Evolutionary conservation across 2,113 vertebrate genomes (phyloP).

Genomic region (Pangasianodon hypophthalmus): DNA sequence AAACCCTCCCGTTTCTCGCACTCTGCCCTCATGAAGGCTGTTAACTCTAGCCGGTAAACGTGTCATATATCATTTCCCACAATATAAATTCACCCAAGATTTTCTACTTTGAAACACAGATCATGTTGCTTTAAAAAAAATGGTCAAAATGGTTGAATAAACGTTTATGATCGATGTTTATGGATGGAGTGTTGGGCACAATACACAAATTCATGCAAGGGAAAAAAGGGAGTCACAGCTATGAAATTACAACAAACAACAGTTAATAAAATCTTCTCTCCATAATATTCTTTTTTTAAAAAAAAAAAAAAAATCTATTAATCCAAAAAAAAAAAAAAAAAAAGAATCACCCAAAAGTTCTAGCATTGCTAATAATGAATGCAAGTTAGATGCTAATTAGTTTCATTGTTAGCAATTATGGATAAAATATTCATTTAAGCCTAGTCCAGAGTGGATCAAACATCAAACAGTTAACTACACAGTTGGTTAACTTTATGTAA

Average conservation of each 20-base stretch:
- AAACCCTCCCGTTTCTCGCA: slow-evolving; percentile 56
- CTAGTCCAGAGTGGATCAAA: not conserved
- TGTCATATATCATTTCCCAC: slow-evolving; percentile 14
- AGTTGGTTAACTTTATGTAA: not conserved
- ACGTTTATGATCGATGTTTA: not conserved
- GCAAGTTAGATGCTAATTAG: not conserved
- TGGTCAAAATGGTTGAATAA: not conserved
- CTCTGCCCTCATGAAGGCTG: slow-evolving; percentile 32
- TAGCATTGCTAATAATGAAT: not conserved
- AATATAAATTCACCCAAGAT: not conserved
- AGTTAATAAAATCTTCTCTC: not conserved
- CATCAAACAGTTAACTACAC: not conserved
- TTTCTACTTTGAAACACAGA: not conserved
- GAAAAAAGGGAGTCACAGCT: slow-evolving; percentile 27
- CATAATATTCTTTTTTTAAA: not conserved
- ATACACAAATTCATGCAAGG: slow-evolving; percentile 50
- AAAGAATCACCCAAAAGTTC: not conserved
- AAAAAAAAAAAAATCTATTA: not conserved
- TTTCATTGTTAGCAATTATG: not conserved
- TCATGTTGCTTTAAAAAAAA: not conserved
- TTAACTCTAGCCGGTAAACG: slow-evolving; percentile 1
- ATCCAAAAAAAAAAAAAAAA: not conserved
- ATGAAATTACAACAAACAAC: slow-evolving; percentile 23
- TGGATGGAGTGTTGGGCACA: slow-evolving; percentile 27
- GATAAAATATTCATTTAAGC: not conserved